phyloP scores from a whole-genome alignment of 2,888 invertebrate genomes.

The Agrochola macilenta region DNA sequence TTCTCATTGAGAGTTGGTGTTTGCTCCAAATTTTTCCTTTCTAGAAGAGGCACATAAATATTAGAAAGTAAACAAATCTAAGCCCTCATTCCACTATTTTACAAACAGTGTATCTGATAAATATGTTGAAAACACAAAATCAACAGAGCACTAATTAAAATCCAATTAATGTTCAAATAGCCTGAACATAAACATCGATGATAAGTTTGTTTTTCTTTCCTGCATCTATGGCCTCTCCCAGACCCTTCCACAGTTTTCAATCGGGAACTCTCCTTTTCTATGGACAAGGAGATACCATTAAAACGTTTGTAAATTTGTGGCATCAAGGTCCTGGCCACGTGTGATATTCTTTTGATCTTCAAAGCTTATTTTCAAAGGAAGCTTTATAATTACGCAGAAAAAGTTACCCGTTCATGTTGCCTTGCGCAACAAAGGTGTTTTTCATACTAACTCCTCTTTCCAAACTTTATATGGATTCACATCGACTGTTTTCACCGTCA shows the following conservation, averaged over 20 bases:
- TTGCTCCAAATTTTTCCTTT: not conserved
- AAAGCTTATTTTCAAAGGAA: not conserved
- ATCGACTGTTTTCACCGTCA: not conserved
- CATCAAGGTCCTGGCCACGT: no score
- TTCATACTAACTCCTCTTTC: not conserved
- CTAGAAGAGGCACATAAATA: not conserved
- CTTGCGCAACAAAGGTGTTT: not conserved
- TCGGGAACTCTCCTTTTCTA: no score
- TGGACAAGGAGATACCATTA: no score
- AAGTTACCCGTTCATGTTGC: not conserved
- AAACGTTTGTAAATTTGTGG: not conserved
- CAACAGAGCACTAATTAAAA: not conserved
- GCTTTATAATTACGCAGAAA: not conserved
- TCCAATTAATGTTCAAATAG: no score
- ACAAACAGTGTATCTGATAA: not conserved
- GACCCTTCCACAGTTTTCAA: no score
- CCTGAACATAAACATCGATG: no score
- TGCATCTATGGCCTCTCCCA: no score
- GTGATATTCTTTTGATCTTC: not conserved
- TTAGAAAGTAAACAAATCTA: no score
- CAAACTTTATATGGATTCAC: conserved; percentile 20
- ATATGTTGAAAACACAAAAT: not conserved
- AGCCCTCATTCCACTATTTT: not conserved
- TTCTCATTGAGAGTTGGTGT: no score
- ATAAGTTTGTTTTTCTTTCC: no score